Evolutionary conservation across 23 tunicate species (phyloP).

Genomic region (Ciona savignyi): DNA sequence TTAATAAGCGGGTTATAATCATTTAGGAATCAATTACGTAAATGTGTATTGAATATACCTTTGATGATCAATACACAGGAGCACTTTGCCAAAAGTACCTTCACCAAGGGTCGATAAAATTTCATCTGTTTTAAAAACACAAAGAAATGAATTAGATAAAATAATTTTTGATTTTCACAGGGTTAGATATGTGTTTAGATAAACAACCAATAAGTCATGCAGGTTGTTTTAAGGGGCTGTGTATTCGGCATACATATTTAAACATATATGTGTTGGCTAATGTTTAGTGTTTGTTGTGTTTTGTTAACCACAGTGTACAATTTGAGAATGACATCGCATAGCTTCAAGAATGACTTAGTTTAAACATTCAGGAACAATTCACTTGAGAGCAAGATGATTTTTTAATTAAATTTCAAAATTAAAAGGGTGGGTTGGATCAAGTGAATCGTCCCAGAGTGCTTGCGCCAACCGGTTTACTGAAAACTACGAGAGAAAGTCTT

Average conservation of each 20-base stretch:
- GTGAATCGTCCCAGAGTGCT: conserved; percentile 30
- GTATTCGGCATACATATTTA: no score
- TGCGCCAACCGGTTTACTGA: conserved; percentile 53
- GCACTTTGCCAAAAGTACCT: conserved; percentile 99
- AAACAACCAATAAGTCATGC: neutral
- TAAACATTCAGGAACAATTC: conserved; percentile 20
- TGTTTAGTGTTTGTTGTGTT: neutral
- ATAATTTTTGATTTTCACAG: neutral
- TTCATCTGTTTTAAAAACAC: conserved; percentile 48
- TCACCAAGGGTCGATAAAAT: conserved; percentile 91
- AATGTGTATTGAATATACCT: conserved; percentile 41
- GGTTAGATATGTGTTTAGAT: neutral
- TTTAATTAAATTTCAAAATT: no score
- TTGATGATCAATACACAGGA: conserved; percentile 73
- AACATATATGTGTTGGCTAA: neutral
- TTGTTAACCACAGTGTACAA: neutral
- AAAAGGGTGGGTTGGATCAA: no score
- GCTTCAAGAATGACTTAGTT: conserved; percentile 15
- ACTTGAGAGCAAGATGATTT: conserved; percentile 1
- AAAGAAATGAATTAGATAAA: neutral
- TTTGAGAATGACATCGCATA: neutral
- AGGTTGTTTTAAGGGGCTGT: no score
- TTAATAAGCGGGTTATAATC: no score
- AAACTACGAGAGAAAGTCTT: conserved; percentile 49
- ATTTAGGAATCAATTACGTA: no score